A percentile compares a stretch with the other conserved stretches of the same genome.
phyloP scores from a whole-genome alignment of 2,113 vertebrate species.

The Mola mola region DNA sequence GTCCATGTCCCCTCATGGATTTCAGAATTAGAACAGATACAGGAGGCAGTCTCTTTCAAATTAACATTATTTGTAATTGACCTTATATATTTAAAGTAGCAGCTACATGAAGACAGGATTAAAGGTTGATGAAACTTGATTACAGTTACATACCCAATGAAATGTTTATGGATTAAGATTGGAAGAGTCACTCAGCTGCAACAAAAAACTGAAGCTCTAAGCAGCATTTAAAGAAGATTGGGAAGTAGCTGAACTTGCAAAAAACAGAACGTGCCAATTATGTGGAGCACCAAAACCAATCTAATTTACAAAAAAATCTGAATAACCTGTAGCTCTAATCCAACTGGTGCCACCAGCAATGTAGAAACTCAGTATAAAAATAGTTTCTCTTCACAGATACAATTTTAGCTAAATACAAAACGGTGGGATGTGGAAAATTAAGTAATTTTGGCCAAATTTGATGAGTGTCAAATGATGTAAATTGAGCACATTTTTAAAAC shows the following conservation, averaged over 20 bases:
- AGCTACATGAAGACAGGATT: not conserved
- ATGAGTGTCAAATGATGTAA: too few species aligned
- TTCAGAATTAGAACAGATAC: conserved; percentile 22
- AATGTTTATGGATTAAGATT: not conserved
- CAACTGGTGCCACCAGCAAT: too few species aligned
- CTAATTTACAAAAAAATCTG: too few species aligned
- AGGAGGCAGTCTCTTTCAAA: conserved; percentile 23
- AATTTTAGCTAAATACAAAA: too few species aligned
- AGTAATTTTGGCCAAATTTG: too few species aligned
- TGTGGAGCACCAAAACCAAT: not conserved
- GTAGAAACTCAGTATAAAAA: too few species aligned
- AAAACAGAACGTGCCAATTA: not conserved
- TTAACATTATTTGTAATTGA: conserved; percentile 20
- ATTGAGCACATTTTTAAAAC: too few species aligned
- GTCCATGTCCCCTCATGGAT: conserved; percentile 14
- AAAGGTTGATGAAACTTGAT: conserved; percentile 16
- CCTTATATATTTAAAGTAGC: not conserved
- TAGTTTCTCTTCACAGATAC: too few species aligned
- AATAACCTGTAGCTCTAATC: too few species aligned
- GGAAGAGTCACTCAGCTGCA: not conserved
- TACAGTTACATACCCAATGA: not conserved
- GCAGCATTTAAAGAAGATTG: not conserved
- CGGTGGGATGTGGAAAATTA: too few species aligned
- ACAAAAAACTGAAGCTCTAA: not conserved
- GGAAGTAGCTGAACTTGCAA: not conserved